Evolutionary conservation across 2,888 invertebrate genomes (phyloP).

Genomic region (Galeruca laticollis): DNA sequence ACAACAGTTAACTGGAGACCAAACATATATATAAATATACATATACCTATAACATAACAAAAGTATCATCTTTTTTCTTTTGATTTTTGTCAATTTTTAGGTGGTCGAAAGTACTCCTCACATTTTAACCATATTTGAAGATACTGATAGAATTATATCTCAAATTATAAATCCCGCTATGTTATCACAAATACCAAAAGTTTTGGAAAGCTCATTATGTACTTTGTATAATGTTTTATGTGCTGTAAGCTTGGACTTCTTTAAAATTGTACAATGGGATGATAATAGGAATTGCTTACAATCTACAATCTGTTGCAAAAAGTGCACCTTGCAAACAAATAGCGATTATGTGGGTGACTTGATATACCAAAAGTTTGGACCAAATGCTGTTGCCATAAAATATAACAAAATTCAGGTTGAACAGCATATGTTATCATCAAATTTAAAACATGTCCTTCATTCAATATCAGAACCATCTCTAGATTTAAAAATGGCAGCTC

Average conservation of each 20-base stretch:
- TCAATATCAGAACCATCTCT: constrained; percentile 48
- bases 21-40: too few relatives aligned
- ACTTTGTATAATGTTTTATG: constrained; percentile 55
- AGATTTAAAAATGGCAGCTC: constrained; percentile 59
- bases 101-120: constrained; percentile 51
- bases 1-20: too few relatives aligned
- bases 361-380: constrained; percentile 21
- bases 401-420: constrained; percentile 51
- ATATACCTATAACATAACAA: background rate
- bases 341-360: background rate
- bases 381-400: constrained; percentile 35
- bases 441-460: constrained; percentile 56
- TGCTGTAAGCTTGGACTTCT: constrained; percentile 52
- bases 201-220: constrained; percentile 46
- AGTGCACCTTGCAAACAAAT: constrained; percentile 53
- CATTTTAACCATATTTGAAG: constrained; percentile 50
- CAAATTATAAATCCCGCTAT: constrained; percentile 46
- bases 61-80: background rate
- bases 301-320: constrained; percentile 50
- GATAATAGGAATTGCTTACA: constrained; percentile 36
- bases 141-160: constrained; percentile 46
- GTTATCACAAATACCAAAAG: constrained; percentile 19
- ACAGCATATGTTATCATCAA: constrained; percentile 52
- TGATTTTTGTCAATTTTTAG: constrained; percentile 41
- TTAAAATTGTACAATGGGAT: constrained; percentile 48